Base-by-base conservation (phyloP, 2,888 invertebrate genomes). In the Agrochola lota region DNA sequence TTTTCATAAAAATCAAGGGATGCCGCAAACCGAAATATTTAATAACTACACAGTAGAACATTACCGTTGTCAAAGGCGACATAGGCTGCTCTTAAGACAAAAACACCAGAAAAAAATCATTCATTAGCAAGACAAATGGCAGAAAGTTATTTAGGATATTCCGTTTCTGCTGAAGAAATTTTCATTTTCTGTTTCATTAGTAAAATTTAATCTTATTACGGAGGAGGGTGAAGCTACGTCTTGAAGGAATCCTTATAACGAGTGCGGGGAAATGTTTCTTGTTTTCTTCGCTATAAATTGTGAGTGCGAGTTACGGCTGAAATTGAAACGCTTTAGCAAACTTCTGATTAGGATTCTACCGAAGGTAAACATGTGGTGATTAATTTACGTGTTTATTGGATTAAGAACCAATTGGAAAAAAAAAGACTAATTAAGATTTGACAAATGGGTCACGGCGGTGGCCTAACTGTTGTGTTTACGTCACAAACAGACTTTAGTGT, bases 101-200 rank as follows among this genome's bases (percentile, higher is more conserved):
- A 62, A 84, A 85, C 84, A 80, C 75, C 81, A 85, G 74, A 85
- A 90, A 91, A 92, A 90, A 93, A 86, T 90, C 84, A 90, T 93
- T 93, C 91, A 93, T 94, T 94, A 93, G 88, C 80, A 93, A 94
- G 93, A 94, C 91, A 93, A 95, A 94, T 93, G 91, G 92, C 86
- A 89, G 88, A 94, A 94, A 94, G 92, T 93, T 93, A 94, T 95
- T 94, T 93, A 92, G 92, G 88, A 90, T 94, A 94, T 94, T 93
- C 89, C 90, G 88, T 93, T 94, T 91, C 91, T 88, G 89, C 89
- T 91, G 88, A 91, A 91, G 92, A 94, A 94, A 94, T 94, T 94
- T 94, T 92, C 92, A 95, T 95, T 95, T 95, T 95, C 94, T 94
- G 93, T 95, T 95, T 95, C 95, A 95, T 95, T 95, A 94, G 94